Evolutionary conservation across 2,797 vertebrate genomes (phyloP).

Genomic region (Tapirus indicus): DNA sequence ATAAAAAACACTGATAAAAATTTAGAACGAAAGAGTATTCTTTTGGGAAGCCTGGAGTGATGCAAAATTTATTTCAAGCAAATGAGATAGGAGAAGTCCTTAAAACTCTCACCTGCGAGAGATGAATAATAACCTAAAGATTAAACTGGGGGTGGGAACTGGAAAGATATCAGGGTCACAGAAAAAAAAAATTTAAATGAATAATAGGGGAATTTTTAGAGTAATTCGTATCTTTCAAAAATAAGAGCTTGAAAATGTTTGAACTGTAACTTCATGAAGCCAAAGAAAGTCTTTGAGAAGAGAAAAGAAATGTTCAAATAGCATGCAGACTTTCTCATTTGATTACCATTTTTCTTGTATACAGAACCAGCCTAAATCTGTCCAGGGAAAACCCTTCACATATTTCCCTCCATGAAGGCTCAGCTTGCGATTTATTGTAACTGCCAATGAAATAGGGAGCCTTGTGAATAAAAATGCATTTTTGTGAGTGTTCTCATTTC

Average conservation of each 20-base stretch:
- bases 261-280: background rate
- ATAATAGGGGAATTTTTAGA: background rate
- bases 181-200: background rate
- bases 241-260: constrained; percentile 40
- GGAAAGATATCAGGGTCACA: background rate
- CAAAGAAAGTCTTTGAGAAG: constrained; percentile 40
- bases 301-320: background rate
- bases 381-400: background rate
- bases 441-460: background rate
- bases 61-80: constrained; percentile 24
- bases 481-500: background rate
- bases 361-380: background rate
- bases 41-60: background rate
- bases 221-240: constrained; percentile 49
- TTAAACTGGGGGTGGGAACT: background rate
- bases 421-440: background rate
- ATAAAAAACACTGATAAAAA: background rate
- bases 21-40: background rate
- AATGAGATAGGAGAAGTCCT: background rate
- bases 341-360: background rate
- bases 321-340: background rate
- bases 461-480: background rate
- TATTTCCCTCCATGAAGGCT: background rate
- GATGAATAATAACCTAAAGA: background rate
- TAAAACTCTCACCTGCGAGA: background rate